These are phyloP conservation scores for Aphodius sticticus DNA, from an alignment of 2,888 invertebrate species.

Conservation along the genomic window DNA sequence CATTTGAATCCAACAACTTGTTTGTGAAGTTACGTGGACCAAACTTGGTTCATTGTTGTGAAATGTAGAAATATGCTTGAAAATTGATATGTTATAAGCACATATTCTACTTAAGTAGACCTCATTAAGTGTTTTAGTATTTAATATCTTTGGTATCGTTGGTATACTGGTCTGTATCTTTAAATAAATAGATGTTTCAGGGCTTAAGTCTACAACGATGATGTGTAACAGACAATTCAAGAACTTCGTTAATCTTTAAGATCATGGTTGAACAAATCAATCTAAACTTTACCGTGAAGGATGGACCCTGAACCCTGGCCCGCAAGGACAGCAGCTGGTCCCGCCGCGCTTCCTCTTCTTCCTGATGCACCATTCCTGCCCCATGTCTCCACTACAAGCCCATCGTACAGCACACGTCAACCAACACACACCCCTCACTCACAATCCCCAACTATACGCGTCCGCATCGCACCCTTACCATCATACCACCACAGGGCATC, in stretches of 20 bases:
- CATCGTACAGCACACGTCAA: background rate
- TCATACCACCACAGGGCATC: background rate
- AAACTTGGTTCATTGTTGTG: too few species aligned
- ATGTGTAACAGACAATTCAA: too few species aligned
- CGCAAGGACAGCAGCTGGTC: constrained; percentile 65
- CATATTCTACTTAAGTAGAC: too few species aligned
- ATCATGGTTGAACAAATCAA: background rate
- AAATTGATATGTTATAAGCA: too few species aligned
- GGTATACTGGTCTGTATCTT: too few species aligned
- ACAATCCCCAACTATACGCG: constrained; percentile 6
- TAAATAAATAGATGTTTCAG: too few species aligned
- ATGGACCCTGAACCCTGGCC: constrained; percentile 67
- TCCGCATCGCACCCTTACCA: background rate
- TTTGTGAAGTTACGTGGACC: too few species aligned
- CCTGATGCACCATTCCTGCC: constrained; percentile 79
- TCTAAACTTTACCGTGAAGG: constrained; percentile 57
- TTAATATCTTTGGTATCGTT: too few species aligned
- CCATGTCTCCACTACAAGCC: constrained; percentile 60
- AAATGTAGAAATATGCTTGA: too few species aligned
- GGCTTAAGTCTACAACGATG: too few species aligned
- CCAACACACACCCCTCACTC: constrained; percentile 11
- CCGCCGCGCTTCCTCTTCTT: constrained; percentile 75
- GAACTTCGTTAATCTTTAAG: background rate
- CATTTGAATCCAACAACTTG: too few species aligned
- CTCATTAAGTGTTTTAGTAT: too few species aligned